Conservation (phyloP, 37 sponge, comb jelly and placozoan species). For the Aplysina aerophoba region DNA sequence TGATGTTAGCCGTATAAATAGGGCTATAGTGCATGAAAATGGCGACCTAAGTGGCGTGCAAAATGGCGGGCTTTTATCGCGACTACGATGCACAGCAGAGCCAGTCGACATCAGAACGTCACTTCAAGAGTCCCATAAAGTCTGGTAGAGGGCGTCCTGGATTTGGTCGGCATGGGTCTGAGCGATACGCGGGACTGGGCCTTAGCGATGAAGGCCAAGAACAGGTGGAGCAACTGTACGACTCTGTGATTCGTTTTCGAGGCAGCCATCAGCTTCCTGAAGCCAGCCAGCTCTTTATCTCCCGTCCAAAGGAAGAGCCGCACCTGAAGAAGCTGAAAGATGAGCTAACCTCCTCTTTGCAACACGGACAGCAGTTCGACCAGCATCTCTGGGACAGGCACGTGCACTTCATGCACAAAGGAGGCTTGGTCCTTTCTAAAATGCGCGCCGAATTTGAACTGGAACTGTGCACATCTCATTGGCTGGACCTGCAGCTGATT, state of each 20-base stretch:
- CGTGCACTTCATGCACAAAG: constrained; percentile 82
- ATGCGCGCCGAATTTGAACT: constrained; percentile 70
- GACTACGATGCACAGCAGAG: constrained; percentile 29
- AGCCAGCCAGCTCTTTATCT: constrained; percentile 40
- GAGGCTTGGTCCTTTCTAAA: constrained; percentile 59
- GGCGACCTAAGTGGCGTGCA: no score
- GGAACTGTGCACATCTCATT: constrained; percentile 91
- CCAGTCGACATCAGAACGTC: background rate
- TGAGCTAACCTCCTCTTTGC: constrained; percentile 63
- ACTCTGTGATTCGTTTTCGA: constrained; percentile 58
- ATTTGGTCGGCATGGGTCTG: background rate
- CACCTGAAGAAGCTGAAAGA: constrained; percentile 56
- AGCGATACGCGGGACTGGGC: constrained; percentile 29
- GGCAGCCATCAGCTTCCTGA: constrained; percentile 55
- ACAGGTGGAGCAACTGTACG: constrained; percentile 64
- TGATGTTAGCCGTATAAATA: no score
- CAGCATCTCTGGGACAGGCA: constrained; percentile 84
- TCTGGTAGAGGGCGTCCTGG: background rate
- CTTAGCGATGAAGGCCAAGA: constrained; percentile 78
- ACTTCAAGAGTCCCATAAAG: constrained; percentile 13
- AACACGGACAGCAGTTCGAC: constrained; percentile 77
- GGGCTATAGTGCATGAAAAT: no score
- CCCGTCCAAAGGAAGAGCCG: constrained; percentile 40
- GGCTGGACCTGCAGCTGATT: constrained; percentile 93
- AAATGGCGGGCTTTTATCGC: constrained; percentile 27